Percentiles rank a stretch among this genome's conserved stretches.
phyloP scores from a whole-genome alignment of 2,113 vertebrate genomes.

The Halichoerus grypus region DNA sequence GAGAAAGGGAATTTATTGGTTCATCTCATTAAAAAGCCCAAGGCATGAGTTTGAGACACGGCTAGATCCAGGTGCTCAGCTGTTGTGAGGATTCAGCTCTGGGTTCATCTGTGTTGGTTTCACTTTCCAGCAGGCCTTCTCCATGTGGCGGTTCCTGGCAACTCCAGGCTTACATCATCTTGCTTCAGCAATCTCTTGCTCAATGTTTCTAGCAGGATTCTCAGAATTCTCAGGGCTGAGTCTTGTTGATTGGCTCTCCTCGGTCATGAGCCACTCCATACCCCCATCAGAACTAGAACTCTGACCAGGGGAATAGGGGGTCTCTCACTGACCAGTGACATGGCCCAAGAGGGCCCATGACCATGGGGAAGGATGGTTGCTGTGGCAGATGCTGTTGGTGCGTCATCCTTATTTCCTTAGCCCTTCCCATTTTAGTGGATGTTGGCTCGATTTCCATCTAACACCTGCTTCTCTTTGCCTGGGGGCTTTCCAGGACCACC shows the following conservation, averaged over 20 bases:
- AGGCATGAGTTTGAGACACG: not conserved
- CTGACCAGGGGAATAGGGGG: not conserved
- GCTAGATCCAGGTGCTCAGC: not conserved
- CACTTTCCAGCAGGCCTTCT: not conserved
- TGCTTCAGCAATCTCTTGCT: not conserved
- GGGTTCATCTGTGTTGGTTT: not conserved
- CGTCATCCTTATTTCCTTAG: not conserved
- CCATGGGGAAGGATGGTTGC: not conserved
- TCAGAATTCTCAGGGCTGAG: not conserved
- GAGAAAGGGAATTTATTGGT: constrained; percentile 19
- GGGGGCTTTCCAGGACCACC: not conserved
- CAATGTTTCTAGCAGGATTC: constrained; percentile 18
- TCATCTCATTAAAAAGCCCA: not conserved
- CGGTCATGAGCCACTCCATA: not conserved
- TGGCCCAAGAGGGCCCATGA: not conserved
- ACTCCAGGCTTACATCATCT: not conserved
- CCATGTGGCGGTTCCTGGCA: not conserved
- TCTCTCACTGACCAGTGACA: not conserved
- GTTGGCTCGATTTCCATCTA: not conserved
- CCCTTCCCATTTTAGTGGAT: not conserved
- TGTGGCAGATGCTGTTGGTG: not conserved
- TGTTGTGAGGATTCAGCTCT: not conserved
- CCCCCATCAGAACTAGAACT: not conserved
- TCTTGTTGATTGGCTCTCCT: not conserved
- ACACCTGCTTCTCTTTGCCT: not conserved